Conservation (phyloP, 2,888 invertebrate genomes). For the Dryocosmus kuriphilus region DNA sequence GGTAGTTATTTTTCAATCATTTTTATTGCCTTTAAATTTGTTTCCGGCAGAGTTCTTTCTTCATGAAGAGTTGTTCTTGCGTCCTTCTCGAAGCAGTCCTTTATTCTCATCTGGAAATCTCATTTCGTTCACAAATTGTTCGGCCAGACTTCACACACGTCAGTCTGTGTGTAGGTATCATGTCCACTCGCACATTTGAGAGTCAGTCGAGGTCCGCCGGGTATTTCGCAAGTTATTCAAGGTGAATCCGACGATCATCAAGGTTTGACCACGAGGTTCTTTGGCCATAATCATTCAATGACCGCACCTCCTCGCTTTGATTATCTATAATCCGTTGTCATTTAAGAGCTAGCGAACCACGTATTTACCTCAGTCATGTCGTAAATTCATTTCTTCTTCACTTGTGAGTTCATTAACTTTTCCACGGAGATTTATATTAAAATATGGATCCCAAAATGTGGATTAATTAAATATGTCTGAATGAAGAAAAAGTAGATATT, state of each 20-base stretch:
- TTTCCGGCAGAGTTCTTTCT: conserved; percentile 23
- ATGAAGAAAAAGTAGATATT: conserved; percentile 5
- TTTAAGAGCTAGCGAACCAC: not conserved
- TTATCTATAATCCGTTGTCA: not conserved
- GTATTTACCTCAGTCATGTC: not conserved
- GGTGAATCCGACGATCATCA: conserved; percentile 61
- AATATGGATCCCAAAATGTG: not conserved
- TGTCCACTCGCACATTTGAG: conserved; percentile 43
- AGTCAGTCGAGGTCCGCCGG: conserved; percentile 51
- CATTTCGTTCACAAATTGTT: conserved; percentile 46
- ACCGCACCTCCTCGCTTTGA: not conserved
- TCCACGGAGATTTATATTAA: not conserved
- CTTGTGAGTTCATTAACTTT: not conserved
- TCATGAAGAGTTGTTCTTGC: conserved; percentile 9
- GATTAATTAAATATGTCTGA: not conserved
- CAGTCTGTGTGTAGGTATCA: conserved; percentile 38
- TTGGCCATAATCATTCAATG: conserved; percentile 40
- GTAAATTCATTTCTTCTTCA: not conserved
- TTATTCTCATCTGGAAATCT: conserved; percentile 38
- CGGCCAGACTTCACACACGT: conserved; percentile 47
- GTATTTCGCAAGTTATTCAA: conserved; percentile 69
- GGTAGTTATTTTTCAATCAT: conserved; percentile 32
- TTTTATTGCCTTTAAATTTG: conserved; percentile 31
- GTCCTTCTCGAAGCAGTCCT: conserved; percentile 25
- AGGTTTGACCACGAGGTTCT: conserved; percentile 56